These are phyloP conservation scores for Pristionchus exspectatus DNA, from an alignment of 2,888 invertebrate genomes.

Conservation along the genomic window DNA sequence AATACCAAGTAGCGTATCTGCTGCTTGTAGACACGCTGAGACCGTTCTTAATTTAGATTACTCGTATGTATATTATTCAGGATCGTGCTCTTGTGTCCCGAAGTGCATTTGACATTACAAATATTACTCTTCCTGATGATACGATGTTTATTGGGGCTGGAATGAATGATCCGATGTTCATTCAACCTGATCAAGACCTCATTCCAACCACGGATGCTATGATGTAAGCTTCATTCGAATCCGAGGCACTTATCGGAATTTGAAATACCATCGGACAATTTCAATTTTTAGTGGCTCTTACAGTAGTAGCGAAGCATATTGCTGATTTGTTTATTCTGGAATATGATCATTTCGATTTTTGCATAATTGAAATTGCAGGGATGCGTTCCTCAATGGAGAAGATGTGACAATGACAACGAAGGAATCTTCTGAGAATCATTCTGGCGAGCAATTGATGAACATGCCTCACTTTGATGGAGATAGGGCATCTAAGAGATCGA, in stretches of 20 bases:
- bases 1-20: too few relatives aligned
- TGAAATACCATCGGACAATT: not conserved
- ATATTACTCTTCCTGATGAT: slow-evolving; percentile 38
- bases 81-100: slow-evolving; percentile 29
- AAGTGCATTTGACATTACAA: slow-evolving; percentile 17
- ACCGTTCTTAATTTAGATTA: not conserved
- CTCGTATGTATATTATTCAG: not conserved
- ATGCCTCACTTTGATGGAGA: not conserved
- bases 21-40: not conserved
- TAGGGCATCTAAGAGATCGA: not conserved
- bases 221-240: not conserved
- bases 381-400: slow-evolving; percentile 35
- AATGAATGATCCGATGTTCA: slow-evolving; percentile 23
- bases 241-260: not conserved
- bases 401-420: slow-evolving; percentile 42
- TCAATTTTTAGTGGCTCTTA: too few relatives aligned
- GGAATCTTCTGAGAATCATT: slow-evolving; percentile 34
- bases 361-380: not conserved
- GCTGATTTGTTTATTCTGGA: too few relatives aligned
- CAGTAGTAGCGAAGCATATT: too few relatives aligned
- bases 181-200: slow-evolving; percentile 16
- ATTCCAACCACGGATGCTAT: slow-evolving; percentile 33
- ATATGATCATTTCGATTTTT: too few relatives aligned
- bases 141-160: slow-evolving; percentile 17
- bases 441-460: not conserved